Evolutionary conservation across 2,888 invertebrate species (phyloP).

Genomic region (Galeopsomyia nigrocyanea): DNA sequence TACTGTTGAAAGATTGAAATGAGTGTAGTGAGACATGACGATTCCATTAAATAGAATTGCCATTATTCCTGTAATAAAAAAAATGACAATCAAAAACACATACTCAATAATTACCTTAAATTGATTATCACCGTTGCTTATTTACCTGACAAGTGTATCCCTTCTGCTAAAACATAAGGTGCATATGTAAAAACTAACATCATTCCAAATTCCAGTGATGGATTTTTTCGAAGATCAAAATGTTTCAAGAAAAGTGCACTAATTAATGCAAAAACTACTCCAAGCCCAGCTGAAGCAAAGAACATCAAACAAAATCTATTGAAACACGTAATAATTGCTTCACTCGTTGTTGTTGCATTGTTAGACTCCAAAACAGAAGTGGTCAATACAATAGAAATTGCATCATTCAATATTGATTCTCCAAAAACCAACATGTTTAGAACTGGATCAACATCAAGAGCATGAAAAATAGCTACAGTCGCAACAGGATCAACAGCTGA

Average conservation of each 20-base stretch:
- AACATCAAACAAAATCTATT: constrained; percentile 96
- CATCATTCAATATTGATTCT: constrained; percentile 96
- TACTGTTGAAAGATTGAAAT: constrained; percentile 97
- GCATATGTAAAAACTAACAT: constrained; percentile 99
- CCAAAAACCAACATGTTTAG: constrained; percentile 99
- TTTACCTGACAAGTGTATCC: constrained; percentile 90
- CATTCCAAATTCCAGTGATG: constrained; percentile 97
- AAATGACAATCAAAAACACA: constrained; percentile 21
- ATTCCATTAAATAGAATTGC: constrained; percentile 99
- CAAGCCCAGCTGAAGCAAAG: constrained; percentile 97
- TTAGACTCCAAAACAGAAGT: constrained; percentile 85
- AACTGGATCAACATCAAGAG: constrained; percentile 95
- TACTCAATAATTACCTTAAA: neutral
- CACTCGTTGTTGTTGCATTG: constrained; percentile 80
- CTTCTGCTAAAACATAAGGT: constrained; percentile 98
- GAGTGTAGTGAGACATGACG: constrained; percentile 99
- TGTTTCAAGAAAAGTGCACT: constrained; percentile 95
- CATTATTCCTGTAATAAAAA: constrained; percentile 87
- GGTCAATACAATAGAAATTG: constrained; percentile 97
- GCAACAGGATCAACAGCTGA: constrained; percentile 99
- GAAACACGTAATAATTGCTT: constrained; percentile 89
- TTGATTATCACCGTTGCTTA: neutral
- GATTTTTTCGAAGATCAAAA: constrained; percentile 95
- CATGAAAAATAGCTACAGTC: constrained; percentile 98
- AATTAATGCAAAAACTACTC: constrained; percentile 92